Percentiles rank a stretch among this genome's conserved stretches.
These are phyloP conservation scores for Calephelis nemesis DNA, from an alignment of 1,140 invertebrate species.

Conservation along the genomic window DNA sequence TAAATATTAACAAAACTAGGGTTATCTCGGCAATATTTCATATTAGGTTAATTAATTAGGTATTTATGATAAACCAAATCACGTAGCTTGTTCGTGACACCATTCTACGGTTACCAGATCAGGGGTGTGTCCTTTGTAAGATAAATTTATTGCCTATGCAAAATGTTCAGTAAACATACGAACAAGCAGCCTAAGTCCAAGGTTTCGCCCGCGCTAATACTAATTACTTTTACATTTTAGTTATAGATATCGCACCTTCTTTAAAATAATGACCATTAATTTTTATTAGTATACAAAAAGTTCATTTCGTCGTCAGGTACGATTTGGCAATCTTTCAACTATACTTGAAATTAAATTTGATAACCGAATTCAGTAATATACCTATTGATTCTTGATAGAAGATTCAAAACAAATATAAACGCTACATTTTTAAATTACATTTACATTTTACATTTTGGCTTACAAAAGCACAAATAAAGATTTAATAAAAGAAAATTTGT, in stretches of 20 bases:
- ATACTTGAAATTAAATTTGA: too few species aligned
- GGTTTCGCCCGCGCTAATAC: too few species aligned
- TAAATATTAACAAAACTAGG: not conserved
- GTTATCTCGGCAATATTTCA: constrained; percentile 1
- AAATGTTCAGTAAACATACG: not conserved
- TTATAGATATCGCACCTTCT: too few species aligned
- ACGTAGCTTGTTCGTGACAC: constrained; percentile 32
- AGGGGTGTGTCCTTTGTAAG: constrained; percentile 39
- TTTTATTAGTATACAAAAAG: too few species aligned
- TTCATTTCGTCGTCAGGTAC: too few species aligned
- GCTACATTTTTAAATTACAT: too few species aligned
- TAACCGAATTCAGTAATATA: not conserved
- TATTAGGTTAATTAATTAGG: constrained; percentile 5
- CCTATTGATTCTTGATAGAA: not conserved
- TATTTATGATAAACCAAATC: constrained; percentile 25
- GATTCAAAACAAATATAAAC: too few species aligned
- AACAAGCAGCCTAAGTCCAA: not conserved
- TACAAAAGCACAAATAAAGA: too few species aligned
- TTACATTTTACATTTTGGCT: too few species aligned
- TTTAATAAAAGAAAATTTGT: too few species aligned
- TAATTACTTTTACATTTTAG: too few species aligned
- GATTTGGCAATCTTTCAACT: not conserved
- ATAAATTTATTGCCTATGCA: constrained; percentile 10
- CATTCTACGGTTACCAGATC: constrained; percentile 29
- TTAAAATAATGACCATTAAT: too few species aligned